Evolutionary conservation across 2,113 vertebrate species (phyloP).

Genomic region (Melanerpes aurifrons): DNA sequence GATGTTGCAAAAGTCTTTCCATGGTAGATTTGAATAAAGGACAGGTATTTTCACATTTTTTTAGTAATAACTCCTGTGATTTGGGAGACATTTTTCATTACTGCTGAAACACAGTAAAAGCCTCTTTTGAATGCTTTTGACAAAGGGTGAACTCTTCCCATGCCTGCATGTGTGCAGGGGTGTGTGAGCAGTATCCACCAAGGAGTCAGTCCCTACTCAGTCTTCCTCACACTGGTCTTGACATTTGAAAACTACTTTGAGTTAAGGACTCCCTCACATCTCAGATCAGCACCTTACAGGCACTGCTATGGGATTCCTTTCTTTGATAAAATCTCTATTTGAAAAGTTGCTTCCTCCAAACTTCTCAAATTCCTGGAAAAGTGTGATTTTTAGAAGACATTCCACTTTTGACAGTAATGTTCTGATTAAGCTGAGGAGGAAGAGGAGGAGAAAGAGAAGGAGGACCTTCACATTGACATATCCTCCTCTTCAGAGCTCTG

Average conservation of each 20-base stretch:
- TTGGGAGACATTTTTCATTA: background rate
- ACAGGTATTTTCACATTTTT: background rate
- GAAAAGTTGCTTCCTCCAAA: background rate
- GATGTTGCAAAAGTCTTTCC: background rate
- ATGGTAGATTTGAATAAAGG: background rate
- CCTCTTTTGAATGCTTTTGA: background rate
- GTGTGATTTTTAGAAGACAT: background rate
- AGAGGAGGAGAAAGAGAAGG: background rate
- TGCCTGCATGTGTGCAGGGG: background rate
- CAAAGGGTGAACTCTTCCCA: background rate
- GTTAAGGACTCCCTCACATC: background rate
- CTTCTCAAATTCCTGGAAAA: background rate
- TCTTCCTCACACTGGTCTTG: background rate
- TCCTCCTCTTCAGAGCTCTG: background rate
- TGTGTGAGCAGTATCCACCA: fast-evolving
- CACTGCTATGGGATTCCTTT: background rate
- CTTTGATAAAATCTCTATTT: background rate
- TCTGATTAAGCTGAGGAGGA: background rate
- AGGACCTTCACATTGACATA: background rate
- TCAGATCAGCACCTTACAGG: background rate
- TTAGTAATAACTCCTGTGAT: background rate
- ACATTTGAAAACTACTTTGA: background rate
- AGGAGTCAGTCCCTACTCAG: background rate
- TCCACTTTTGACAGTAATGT: background rate
- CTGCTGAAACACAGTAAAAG: background rate